These are phyloP conservation scores for Elaphurus davidianus DNA, from an alignment of 2,113 vertebrate genomes.

Conservation along the genomic window DNA sequence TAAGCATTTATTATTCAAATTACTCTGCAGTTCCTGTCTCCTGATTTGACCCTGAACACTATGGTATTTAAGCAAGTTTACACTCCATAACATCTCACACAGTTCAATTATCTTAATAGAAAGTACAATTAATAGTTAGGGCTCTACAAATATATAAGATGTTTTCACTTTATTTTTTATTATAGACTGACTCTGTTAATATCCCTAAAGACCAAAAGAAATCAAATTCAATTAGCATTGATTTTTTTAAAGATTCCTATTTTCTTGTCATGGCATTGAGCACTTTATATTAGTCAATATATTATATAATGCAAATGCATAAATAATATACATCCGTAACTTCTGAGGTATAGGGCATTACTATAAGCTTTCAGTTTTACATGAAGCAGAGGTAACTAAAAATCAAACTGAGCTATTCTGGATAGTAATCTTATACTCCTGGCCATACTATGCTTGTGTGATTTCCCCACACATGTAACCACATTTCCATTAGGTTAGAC, in stretches of 20 bases:
- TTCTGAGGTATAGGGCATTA: not conserved
- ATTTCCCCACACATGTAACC: not conserved
- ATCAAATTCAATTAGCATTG: not conserved
- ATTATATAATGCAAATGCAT: not conserved
- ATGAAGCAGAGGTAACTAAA: not conserved
- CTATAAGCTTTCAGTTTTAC: not conserved
- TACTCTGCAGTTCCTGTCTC: not conserved
- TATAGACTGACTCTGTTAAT: not conserved
- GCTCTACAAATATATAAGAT: not conserved
- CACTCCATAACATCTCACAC: not conserved
- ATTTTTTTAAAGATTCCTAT: not conserved
- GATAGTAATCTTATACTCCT: not conserved
- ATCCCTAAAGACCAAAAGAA: not conserved
- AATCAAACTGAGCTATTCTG: slow-evolving; percentile 26
- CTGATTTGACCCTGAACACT: not conserved
- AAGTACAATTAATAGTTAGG: not conserved
- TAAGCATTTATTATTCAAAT: not conserved
- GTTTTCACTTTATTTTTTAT: not conserved
- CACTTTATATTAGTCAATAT: not conserved
- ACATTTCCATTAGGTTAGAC: not conserved
- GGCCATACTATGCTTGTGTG: not conserved
- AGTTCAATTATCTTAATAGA: slow-evolving; percentile 16
- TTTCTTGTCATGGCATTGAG: not conserved
- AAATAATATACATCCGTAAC: not conserved
- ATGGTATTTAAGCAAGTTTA: not conserved